Evolutionary conservation across 2,888 invertebrate genomes (phyloP), one percentile per base, ranked within the genome.

Genomic region (Salticus scenicus): DNA sequence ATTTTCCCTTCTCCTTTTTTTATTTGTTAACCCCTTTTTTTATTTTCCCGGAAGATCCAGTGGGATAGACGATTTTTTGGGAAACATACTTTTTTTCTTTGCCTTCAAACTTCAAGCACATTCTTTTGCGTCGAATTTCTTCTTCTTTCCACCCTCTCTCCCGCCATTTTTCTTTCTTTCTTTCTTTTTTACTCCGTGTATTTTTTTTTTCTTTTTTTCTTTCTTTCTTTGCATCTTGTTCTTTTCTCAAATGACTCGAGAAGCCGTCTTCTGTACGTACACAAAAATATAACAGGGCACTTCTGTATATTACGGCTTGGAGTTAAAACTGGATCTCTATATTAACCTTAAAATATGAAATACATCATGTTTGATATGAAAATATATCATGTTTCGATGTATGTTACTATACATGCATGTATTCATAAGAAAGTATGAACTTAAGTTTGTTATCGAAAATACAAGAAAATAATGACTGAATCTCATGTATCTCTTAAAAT

Each of bases 181-280:
- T 37, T 10, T 37, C 37, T 37, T 7, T 37, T 37, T 37, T 37
- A 37, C 10, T 37, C 37, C 37, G 37, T 37, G 37, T 37, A 37
- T 10, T 37, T 37, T 37, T 37, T 73, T 42, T 67, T 64, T 79
- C 73, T 51, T 66, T 37, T 73, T 42, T 67, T 64, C 72, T 67
- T 51, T 66, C 69, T 31, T 24, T 76, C 42, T 66, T 75, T 42
- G 27, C 28, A 30, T 67, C 41, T 66, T 33, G 28, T 41, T 71
- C 64, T 41, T 72, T 74, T 75, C 47, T 63, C 77, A 72, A 84
- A 84, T 84, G 83, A 84, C 83, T 77, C 67, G 73, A 66, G 83
- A 84, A 84, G 83, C 83, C 30, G 42, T 57, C 57, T 75, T 63
- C 69, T 84, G 83, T 84, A 77, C 83, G 57, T 72, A 84, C 83